Conservation (phyloP, 2,888 invertebrate species). For the Lampropteryx suffumata region DNA sequence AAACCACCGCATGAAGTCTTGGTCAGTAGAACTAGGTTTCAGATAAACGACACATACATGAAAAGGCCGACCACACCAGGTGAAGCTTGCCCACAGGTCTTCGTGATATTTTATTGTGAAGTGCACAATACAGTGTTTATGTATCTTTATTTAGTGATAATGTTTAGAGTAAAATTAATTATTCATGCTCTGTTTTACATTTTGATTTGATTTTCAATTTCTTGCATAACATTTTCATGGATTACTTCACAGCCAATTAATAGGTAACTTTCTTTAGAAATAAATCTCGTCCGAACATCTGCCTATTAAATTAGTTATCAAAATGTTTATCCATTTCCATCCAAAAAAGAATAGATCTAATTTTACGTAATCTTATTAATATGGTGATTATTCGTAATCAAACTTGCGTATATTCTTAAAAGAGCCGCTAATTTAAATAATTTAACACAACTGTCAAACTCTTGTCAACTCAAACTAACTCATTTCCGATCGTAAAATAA, state of each 20-base stretch:
- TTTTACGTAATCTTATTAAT: conserved; percentile 34
- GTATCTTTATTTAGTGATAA: no score
- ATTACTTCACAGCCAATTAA: conserved; percentile 21
- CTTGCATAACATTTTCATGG: conserved; percentile 30
- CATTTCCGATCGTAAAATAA: no score
- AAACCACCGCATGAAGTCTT: no score
- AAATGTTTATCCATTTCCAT: conserved; percentile 2
- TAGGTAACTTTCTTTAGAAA: conserved; percentile 38
- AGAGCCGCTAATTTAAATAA: conserved; percentile 4
- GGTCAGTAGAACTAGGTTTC: no score
- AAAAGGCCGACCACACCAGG: no score
- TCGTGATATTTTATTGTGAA: no score
- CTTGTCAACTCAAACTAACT: no score
- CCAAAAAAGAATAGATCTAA: conserved; percentile 20
- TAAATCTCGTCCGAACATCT: conserved; percentile 29
- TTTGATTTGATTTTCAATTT: conserved; percentile 1
- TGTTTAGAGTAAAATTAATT: no score
- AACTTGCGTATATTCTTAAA: conserved; percentile 15
- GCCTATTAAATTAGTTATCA: conserved; percentile 19
- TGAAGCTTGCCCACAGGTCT: no score
- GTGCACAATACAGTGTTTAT: no score
- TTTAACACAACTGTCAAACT: neutral
- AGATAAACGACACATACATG: no score
- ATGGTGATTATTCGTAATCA: conserved; percentile 14
- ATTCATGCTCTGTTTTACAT: neutral